Conservation (phyloP, 2,113 vertebrate genomes). For the Morone saxatilis region DNA sequence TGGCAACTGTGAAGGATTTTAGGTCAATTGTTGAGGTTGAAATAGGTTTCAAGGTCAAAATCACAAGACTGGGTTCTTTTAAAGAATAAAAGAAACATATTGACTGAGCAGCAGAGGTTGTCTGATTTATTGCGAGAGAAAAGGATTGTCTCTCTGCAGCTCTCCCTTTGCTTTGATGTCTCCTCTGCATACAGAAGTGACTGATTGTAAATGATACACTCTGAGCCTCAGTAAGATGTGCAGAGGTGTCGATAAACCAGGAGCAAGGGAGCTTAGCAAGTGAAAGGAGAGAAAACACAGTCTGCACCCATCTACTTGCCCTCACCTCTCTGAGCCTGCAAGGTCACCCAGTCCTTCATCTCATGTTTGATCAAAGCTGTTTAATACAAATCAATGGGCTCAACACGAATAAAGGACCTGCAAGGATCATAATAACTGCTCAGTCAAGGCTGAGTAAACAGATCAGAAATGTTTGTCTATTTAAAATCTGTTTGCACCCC, state of each 20-base stretch:
- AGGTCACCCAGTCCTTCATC: slow-evolving; percentile 64
- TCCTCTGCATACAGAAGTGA: slow-evolving; percentile 52
- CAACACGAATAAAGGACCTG: slow-evolving; percentile 41
- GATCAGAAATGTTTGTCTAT: slow-evolving; percentile 20
- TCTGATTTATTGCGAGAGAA: slow-evolving; percentile 45
- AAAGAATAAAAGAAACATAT: slow-evolving; percentile 34
- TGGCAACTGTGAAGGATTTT: slow-evolving; percentile 28
- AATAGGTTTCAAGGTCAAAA: slow-evolving; percentile 59
- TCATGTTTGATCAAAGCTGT: slow-evolving; percentile 65
- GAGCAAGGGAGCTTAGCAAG: slow-evolving; percentile 8
- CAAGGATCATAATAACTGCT: slow-evolving; percentile 25
- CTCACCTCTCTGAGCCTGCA: slow-evolving; percentile 44
- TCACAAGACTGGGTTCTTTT: slow-evolving; percentile 7
- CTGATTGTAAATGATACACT: slow-evolving; percentile 58
- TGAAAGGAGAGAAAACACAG: slow-evolving; percentile 41
- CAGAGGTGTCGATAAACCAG: slow-evolving; percentile 13
- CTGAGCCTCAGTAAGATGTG: slow-evolving; percentile 29
- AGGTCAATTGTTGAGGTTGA: slow-evolving; percentile 29
- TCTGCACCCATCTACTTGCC: slow-evolving; percentile 18
- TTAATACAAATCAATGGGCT: slow-evolving; percentile 62
- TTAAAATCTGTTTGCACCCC: slow-evolving; percentile 11
- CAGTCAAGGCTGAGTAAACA: slow-evolving; percentile 48
- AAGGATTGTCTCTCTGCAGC: slow-evolving; percentile 30
- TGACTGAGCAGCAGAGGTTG: slow-evolving; percentile 10
- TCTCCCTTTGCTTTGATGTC: slow-evolving; percentile 59